Percentiles rank a stretch among this genome's conserved stretches.
phyloP scores from a whole-genome alignment of 1,140 invertebrate species.

The Cecropterus lyciades region DNA sequence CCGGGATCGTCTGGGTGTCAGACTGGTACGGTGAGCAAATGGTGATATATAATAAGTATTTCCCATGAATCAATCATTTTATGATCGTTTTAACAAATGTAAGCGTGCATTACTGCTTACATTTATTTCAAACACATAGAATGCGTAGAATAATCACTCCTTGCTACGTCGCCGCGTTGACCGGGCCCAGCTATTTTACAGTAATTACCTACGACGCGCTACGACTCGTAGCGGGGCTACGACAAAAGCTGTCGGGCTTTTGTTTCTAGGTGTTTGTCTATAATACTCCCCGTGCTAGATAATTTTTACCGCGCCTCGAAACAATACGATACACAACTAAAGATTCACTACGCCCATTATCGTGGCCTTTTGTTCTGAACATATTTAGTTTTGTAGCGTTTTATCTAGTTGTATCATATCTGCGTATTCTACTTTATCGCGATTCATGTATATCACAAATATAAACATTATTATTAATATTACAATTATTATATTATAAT shows the following conservation, averaged over 20 bases:
- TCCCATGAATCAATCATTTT: too few species aligned
- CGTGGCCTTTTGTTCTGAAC: conserved; percentile 19
- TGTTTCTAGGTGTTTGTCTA: conserved; percentile 32
- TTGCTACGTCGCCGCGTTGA: conserved; percentile 4
- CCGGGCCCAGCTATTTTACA: conserved; percentile 23
- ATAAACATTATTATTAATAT: too few species aligned
- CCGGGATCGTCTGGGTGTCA: too few species aligned
- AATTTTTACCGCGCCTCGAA: conserved; percentile 35
- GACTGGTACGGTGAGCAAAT: too few species aligned
- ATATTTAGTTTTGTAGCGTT: conserved; percentile 26
- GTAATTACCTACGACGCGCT: conserved; percentile 31
- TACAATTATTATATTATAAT: too few species aligned
- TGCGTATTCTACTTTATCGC: background rate
- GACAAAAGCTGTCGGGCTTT: conserved; percentile 22
- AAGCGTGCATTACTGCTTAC: too few species aligned
- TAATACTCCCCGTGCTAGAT: conserved; percentile 34
- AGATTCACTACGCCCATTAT: conserved; percentile 31
- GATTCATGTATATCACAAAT: background rate
- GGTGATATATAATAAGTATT: too few species aligned
- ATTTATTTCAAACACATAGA: background rate
- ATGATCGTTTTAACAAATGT: too few species aligned
- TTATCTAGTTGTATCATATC: conserved; percentile 21
- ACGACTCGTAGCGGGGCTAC: conserved; percentile 31
- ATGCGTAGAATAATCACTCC: conserved; percentile 9
- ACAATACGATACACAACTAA: conserved; percentile 35